Conservation (phyloP, 2,113 vertebrate species). For the Pseudonaja textilis region DNA sequence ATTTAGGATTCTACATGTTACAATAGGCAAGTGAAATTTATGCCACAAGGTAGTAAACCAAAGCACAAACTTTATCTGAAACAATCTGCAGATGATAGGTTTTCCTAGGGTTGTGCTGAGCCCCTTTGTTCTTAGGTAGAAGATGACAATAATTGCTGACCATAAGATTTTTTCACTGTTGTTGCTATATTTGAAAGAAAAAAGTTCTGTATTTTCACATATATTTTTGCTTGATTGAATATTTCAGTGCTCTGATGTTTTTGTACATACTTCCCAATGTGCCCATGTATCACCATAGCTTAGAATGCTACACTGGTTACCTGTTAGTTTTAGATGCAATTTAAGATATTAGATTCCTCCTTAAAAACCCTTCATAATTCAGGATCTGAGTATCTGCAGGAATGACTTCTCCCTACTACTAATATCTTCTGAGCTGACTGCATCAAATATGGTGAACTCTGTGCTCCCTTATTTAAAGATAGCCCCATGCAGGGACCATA, state of each 20-base stretch:
- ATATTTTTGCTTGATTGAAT: not conserved
- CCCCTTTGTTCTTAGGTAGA: not conserved
- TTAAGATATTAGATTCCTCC: not conserved
- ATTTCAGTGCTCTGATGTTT: not conserved
- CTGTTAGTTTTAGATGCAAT: not conserved
- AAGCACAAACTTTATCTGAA: slow-evolving; percentile 29
- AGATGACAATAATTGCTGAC: not conserved
- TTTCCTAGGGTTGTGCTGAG: slow-evolving; percentile 14
- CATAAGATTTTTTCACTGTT: not conserved
- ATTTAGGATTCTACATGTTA: slow-evolving; percentile 33
- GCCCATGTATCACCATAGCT: not conserved
- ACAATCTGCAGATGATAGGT: slow-evolving; percentile 27
- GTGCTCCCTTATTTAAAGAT: not conserved
- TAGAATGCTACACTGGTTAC: not conserved
- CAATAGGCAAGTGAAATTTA: slow-evolving; percentile 37
- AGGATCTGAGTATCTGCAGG: not conserved
- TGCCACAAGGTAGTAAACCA: slow-evolving; percentile 33
- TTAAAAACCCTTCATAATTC: not conserved
- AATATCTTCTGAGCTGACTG: not conserved
- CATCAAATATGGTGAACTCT: not conserved
- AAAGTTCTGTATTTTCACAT: not conserved
- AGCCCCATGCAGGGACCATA: not conserved
- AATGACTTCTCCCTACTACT: not conserved
- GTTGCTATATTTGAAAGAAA: not conserved
- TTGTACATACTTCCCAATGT: not conserved